Base-by-base conservation (phyloP, 2,888 invertebrate genomes). In the Sarcophaga subvicina region DNA sequence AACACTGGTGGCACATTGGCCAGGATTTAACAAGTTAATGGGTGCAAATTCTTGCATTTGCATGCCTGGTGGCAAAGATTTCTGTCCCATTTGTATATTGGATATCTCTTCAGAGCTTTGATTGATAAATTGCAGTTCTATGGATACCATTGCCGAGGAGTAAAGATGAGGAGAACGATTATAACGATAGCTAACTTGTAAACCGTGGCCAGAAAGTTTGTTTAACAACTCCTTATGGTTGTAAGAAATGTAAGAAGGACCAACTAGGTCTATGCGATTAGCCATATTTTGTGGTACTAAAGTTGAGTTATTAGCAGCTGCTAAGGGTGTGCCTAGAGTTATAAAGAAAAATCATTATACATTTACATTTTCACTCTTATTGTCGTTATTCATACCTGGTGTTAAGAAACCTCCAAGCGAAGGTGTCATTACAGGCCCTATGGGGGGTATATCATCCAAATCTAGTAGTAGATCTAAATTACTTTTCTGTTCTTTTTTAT, bases 391-490 rank as follows among this genome's bases (percentile, higher is more conserved):
- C 11, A 69, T 92, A 88, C 95, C 94, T 14, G 97, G 96, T 1
- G 96, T 96, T 59, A 97, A 94, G 90, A 97, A 95, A 2, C 97
- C 97, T 67, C 97, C 97, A 59, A 96, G 94, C 0, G 97, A 97
- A 86, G 98, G 97, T 54, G 97, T 97, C 95, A 98, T 96, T 54
- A 94, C 91, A 8, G 93, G 92, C 2, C 92, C 93, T 14, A 97
- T 95, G 70, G 97, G 97, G 62, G 96, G 95, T 80, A 95, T 95
- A 91, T 96, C 95, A 91, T 97, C 97, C 88, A 98, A 94, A 91
- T 98, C 98, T 62, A 98, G 93, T 12, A 98, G 94, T 20, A 98
- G 94, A 93, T 98, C 98, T 88, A 98, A 93, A 93, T 97, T 97
- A 6, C 96, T 94, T 91, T 95, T 94, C 67, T 81, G 71, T 62